Base-by-base conservation (phyloP, 2,113 vertebrate genomes). In the Lagenorhynchus albirostris region DNA sequence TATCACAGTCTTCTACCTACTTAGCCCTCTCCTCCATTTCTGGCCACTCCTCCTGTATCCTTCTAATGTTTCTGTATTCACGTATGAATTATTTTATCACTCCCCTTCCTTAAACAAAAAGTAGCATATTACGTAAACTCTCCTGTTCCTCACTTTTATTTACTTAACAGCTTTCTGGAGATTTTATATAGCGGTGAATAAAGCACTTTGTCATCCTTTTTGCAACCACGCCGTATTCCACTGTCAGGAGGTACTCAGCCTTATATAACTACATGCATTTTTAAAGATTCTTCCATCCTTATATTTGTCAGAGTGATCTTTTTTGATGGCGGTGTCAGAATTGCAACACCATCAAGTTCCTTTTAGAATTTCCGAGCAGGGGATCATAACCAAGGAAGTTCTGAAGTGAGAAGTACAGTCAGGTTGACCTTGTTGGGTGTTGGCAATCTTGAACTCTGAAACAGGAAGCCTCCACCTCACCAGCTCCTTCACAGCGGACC, bases 401-500 rank as follows among this genome's bases (percentile, higher is more conserved):
- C 38, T 53, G 25, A 15, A 25, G 13, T 6, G 2, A 17, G 12
- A 44, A 17, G 15, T 4, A 20, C 3, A 47, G 0, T 12, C 33
- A 3, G 15, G 17, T 5, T 50, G 55, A 73, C 44, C 55, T 41
- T 2, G 15, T 1, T 3, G 20, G 14, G 4, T 4, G 1, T 2
- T 6, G 15, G 12, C 38, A 1, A 26, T 5, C 20, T 0, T 9
- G 36, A 55, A 25, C 58, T 36, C 36, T 36, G 14, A 29, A 18
- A 6, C 2, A 41, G 21, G 17, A 50, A 31, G 1, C 5, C 31
- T 11, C 5, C 0, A 44, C 50, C 14, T 23, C 8, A 11, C 15
- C 33, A 44, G 15, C 4, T 47, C 6, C 44, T 26, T 65, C 10
- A 8, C 44, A 11, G 13, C 3, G 3, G 36, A 38, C 0, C 0